Conservation (phyloP, 1,140 invertebrate species). For the Littorina saxatilis region DNA sequence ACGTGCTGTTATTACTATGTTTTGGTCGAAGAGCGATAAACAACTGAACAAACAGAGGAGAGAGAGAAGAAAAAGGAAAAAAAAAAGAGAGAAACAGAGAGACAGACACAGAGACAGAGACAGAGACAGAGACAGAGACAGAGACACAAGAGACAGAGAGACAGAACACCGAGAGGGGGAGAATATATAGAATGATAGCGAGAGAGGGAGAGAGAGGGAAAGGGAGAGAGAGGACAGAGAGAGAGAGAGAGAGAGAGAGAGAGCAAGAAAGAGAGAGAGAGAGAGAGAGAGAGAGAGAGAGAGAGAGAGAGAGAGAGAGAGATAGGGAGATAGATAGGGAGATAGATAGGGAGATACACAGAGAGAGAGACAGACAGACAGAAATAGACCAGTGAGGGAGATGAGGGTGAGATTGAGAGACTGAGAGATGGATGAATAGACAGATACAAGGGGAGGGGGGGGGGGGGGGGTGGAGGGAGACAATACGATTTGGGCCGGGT, state of each 20-base stretch:
- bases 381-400: too few relatives aligned
- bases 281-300: conserved; percentile 15
- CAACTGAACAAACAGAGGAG: too few relatives aligned
- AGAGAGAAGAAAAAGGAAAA: too few relatives aligned
- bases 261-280: conserved; percentile 3
- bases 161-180: neutral
- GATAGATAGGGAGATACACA: conserved; percentile 5
- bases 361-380: neutral
- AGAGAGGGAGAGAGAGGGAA: conserved; percentile 9
- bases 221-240: conserved; percentile 11
- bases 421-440: too few relatives aligned
- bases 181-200: neutral
- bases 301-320: conserved; percentile 23
- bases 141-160: neutral
- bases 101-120: neutral
- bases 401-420: too few relatives aligned
- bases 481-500: too few relatives aligned
- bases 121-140: neutral
- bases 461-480: too few relatives aligned
- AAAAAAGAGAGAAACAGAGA: too few relatives aligned
- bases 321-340: conserved; percentile 3
- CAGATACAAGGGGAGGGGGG: too few relatives aligned
- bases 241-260: conserved; percentile 15
- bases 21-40: too few relatives aligned
- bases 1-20: too few relatives aligned